Evolutionary conservation across 2,888 invertebrate genomes (phyloP).

Genomic region (Machimus atricapillus): DNA sequence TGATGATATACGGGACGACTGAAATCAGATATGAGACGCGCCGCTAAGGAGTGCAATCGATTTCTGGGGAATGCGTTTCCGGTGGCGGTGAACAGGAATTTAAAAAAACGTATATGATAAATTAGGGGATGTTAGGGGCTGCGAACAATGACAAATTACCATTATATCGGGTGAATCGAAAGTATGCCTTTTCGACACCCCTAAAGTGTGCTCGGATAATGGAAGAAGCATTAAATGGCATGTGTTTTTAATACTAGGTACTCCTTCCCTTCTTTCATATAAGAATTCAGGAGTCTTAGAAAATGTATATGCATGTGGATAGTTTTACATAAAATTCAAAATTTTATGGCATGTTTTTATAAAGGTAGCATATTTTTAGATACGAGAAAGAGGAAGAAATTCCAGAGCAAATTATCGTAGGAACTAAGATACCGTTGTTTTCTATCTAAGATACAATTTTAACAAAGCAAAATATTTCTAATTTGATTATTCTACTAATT

Average conservation of each 20-base stretch:
- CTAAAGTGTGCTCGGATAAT: not conserved
- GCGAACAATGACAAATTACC: not conserved
- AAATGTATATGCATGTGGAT: not conserved
- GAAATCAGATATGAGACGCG: not conserved
- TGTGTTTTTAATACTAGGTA: not conserved
- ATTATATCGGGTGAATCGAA: not conserved
- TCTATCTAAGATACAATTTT: too few relatives aligned
- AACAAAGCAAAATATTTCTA: too few relatives aligned
- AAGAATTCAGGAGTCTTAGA: not conserved
- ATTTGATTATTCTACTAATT: too few relatives aligned
- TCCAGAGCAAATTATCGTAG: too few relatives aligned
- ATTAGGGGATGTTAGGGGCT: not conserved
- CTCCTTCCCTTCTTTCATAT: not conserved
- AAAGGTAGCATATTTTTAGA: too few relatives aligned
- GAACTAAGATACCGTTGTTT: too few relatives aligned
- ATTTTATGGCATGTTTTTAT: too few relatives aligned
- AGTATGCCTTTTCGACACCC: not conserved
- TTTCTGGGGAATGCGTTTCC: not conserved
- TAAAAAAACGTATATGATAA: not conserved
- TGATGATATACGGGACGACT: not conserved
- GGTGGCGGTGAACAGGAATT: not conserved
- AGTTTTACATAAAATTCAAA: too few relatives aligned
- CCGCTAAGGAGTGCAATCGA: not conserved
- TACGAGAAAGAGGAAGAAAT: too few relatives aligned
- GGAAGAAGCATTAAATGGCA: not conserved